Evolutionary conservation across 2,888 invertebrate genomes (phyloP).

Genomic region (Lottia scabra): DNA sequence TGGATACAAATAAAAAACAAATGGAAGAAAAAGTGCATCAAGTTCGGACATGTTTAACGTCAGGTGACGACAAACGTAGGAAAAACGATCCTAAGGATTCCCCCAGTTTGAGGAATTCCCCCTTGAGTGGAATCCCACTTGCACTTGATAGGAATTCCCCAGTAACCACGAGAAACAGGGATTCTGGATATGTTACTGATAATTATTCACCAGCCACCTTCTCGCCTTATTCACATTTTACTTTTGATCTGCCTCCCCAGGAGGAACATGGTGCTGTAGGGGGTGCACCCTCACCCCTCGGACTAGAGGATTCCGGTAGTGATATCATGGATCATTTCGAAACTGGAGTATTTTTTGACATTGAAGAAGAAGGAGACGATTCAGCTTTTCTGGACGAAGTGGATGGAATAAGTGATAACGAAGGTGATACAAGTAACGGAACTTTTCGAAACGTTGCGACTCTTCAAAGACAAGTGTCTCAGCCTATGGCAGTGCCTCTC

Average conservation of each 20-base stretch:
- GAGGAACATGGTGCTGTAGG: conserved; percentile 15
- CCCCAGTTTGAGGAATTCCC: conserved; percentile 8
- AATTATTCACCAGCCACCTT: conserved; percentile 49
- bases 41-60: background rate
- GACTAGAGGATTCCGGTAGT: background rate
- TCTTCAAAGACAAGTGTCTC: background rate
- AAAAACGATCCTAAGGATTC: conserved; percentile 22
- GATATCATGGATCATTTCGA: conserved; percentile 9
- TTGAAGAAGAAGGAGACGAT: conserved; percentile 26
- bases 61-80: conserved; percentile 4
- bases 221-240: conserved; percentile 35
- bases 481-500: background rate
- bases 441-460: too few species aligned
- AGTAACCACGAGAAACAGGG: conserved; percentile 34
- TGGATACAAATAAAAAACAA: background rate
- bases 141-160: background rate
- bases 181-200: conserved; percentile 59
- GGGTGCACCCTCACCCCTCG: background rate
- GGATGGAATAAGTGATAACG: background rate
- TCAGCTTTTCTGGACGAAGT: conserved; percentile 15
- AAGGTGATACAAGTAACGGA: background rate
- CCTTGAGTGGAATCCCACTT: background rate
- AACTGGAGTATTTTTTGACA: conserved; percentile 10
- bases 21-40: background rate
- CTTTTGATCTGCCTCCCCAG: conserved; percentile 35